Conservation (phyloP, 1,140 invertebrate genomes). For the Yoshiicerus persimilis region DNA sequence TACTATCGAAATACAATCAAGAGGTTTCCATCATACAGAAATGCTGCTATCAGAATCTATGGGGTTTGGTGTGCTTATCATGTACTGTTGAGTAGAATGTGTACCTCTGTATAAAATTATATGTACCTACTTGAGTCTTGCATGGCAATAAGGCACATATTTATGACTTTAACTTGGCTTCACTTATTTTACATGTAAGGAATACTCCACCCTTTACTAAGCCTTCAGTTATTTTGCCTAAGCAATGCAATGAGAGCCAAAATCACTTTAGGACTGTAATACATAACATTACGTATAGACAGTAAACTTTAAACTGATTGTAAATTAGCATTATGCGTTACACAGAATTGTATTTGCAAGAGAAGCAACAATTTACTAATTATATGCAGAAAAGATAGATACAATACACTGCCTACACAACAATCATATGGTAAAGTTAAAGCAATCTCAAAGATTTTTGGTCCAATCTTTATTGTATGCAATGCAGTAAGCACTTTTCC, state of each 20-base stretch:
- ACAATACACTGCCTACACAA: neutral
- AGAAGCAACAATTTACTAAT: neutral
- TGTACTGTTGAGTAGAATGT: neutral
- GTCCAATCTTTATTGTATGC: neutral
- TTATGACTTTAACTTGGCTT: neutral
- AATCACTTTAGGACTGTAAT: neutral
- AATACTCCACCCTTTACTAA: slow-evolving; percentile 1
- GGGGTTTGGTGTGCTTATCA: neutral
- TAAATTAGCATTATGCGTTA: neutral
- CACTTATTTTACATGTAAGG: neutral
- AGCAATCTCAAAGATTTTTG: neutral
- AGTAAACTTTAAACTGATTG: no score
- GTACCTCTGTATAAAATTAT: neutral
- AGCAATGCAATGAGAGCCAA: neutral
- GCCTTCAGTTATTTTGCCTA: neutral
- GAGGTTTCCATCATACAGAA: neutral
- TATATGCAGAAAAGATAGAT: neutral
- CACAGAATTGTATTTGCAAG: neutral
- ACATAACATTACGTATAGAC: neutral
- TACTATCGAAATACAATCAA: neutral
- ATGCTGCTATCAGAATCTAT: neutral
- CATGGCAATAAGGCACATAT: slow-evolving; percentile 1
- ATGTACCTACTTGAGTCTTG: neutral
- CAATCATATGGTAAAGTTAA: no score
- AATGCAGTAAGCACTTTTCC: neutral